phyloP scores from a whole-genome alignment of 1,140 invertebrate species.

The Aphelinus certus region DNA sequence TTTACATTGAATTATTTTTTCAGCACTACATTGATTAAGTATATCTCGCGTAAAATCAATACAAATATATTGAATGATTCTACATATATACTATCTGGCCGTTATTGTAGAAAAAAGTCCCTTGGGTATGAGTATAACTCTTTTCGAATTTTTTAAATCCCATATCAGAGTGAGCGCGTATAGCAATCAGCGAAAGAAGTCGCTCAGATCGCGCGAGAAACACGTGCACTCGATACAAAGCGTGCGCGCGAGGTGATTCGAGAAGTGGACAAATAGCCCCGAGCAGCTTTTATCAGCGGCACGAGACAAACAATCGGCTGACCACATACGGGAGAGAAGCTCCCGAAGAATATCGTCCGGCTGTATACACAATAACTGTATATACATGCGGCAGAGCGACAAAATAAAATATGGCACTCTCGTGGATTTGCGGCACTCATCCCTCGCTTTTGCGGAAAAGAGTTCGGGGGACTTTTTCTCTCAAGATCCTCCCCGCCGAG shows the following conservation, averaged over 20 bases:
- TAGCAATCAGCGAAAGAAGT: conserved; percentile 27
- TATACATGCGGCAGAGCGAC: conserved; percentile 27
- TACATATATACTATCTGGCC: no score
- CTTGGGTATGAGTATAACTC: no score
- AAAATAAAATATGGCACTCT: conserved; percentile 9
- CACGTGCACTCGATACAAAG: no score
- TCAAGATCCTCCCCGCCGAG: no score
- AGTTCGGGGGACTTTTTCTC: no score
- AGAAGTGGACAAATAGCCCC: conserved; percentile 54
- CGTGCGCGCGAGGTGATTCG: conserved; percentile 32
- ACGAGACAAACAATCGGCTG: conserved; percentile 55
- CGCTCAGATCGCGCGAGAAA: neutral
- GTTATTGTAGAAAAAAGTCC: no score
- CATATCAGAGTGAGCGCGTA: no score
- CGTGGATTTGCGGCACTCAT: conserved; percentile 1
- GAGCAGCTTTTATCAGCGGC: conserved; percentile 55
- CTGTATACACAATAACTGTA: conserved; percentile 36
- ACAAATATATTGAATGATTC: no score
- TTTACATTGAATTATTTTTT: no score
- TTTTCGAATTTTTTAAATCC: no score
- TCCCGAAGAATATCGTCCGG: conserved; percentile 7
- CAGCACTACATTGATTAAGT: no score
- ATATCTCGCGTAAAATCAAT: no score
- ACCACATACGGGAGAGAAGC: conserved; percentile 6
- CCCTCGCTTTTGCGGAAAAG: neutral